Base-by-base conservation (phyloP, 1,140 invertebrate genomes). In the Pachypsylla venusta region DNA sequence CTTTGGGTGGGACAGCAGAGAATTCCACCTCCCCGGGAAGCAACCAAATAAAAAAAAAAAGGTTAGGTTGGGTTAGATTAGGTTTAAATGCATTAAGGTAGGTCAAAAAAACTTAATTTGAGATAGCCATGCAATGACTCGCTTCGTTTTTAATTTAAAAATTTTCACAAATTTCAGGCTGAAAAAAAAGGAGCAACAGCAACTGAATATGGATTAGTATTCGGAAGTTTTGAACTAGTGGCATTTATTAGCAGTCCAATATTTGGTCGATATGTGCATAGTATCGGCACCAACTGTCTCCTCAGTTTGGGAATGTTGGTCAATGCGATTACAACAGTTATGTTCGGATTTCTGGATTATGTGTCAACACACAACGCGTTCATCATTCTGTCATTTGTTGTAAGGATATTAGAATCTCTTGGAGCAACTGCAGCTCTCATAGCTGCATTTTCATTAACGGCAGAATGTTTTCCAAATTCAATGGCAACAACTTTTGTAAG, bases 361-460 rank as follows among this genome's bases (percentile, higher is more conserved):
- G 66, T 79, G 25, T 68, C 77, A 2, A 64, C 68, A 53, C 76
- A 78, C 5, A 64, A 60, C 1, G 54, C 66, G 1, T 84, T 83
- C 68, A 76, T 84, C 40, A 67, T 71, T n/a, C 69, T 79, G 57
- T 80, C 79, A 24, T 79, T 84, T 62, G 42, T 74, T 2, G 68
- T 81, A 1, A 68, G 82, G 54, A 75, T 78, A 54, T 64, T 80
- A 5, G 81, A 84, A 67, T 80, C 81, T 4, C 62, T 80, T 19
- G 81, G 81, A 4, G 75, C 78, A 48, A 79, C 81, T 1, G 78
- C 78, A 1, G 80, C 80, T 59, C 70, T 81, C 12, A 82, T 81
- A 5, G 75, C 80, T 25, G 72, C 75, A 28, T 83, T 82, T 68
- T 78, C 80, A 4, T 78, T 83, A 24, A 75, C 80, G 19, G 80